Percentiles rank a stretch among this genome's conserved stretches.
Evolutionary conservation across 2,888 invertebrate species (phyloP).

Genomic region (Philereme vetulata): DNA sequence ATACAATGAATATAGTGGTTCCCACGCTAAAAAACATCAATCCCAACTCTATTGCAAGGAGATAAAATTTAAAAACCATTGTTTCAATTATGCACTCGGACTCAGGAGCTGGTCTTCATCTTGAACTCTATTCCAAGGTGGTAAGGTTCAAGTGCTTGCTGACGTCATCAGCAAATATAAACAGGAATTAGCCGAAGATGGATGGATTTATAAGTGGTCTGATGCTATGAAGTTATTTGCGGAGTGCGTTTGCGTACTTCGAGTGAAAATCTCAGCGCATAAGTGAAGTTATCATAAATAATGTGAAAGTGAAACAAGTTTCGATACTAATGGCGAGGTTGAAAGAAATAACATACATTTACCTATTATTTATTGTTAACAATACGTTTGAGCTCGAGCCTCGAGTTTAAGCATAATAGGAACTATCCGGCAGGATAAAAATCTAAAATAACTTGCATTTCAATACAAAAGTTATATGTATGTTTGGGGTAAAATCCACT

Average conservation of each 20-base stretch:
- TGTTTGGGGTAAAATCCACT: too few species aligned
- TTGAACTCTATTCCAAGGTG: slow-evolving; percentile 9
- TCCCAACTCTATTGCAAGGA: slow-evolving; percentile 14
- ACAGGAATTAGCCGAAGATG: slow-evolving; percentile 19
- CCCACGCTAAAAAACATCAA: background rate
- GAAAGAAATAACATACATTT: too few species aligned
- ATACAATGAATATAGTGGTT: slow-evolving; percentile 11
- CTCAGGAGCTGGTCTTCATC: background rate
- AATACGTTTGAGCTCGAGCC: too few species aligned
- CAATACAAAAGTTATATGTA: too few species aligned
- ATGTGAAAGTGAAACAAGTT: background rate
- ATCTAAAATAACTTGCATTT: too few species aligned
- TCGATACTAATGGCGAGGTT: too few species aligned
- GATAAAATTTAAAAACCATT: slow-evolving; percentile 9
- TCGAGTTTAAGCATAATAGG: too few species aligned
- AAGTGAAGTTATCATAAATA: background rate
- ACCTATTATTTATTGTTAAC: too few species aligned
- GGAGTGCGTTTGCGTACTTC: slow-evolving; percentile 6
- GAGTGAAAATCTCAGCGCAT: background rate
- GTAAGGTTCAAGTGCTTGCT: slow-evolving; percentile 15
- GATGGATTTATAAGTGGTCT: slow-evolving; percentile 14
- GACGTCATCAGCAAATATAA: slow-evolving; percentile 21
- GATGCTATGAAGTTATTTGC: slow-evolving; percentile 16
- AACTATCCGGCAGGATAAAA: too few species aligned
- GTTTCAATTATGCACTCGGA: background rate